Percentiles rank a stretch among this genome's conserved stretches.
Evolutionary conservation across 2,797 vertebrate species (phyloP).

Genomic region (Heterohyrax brucei): DNA sequence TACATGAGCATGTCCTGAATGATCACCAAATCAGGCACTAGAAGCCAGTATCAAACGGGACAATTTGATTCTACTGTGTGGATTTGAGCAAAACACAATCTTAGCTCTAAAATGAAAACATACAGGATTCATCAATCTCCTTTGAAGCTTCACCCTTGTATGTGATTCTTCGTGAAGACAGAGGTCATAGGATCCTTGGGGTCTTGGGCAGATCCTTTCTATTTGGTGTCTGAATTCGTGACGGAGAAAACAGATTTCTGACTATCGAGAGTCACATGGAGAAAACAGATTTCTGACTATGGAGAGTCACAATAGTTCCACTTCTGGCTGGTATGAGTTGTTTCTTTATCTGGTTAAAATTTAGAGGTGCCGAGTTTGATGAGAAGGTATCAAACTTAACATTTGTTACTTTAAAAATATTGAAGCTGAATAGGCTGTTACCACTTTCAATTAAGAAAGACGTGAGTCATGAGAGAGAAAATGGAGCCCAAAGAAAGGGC

Average conservation of each 20-base stretch:
- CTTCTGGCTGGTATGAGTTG: not conserved
- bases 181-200: not conserved
- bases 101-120: not conserved
- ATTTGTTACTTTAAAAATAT: slow-evolving; percentile 43
- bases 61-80: not conserved
- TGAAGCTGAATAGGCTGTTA: not conserved
- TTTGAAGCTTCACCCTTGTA: slow-evolving; percentile 7
- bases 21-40: not conserved
- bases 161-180: not conserved
- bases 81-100: not conserved
- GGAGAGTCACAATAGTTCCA: not conserved
- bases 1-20: not conserved
- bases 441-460: slow-evolving; percentile 8
- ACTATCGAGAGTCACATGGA: not conserved
- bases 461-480: not conserved
- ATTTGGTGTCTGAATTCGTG: slow-evolving; percentile 40
- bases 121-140: not conserved
- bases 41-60: not conserved
- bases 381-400: not conserved
- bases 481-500: not conserved
- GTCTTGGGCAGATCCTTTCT: slow-evolving; percentile 1
- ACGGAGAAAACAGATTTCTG: slow-evolving; percentile 39
- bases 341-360: slow-evolving; percentile 51
- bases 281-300: slow-evolving; percentile 23
- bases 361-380: slow-evolving; percentile 61